Evolutionary conservation across 2,888 invertebrate species (phyloP).

Genomic region (Hirtodrosophila confusa): DNA sequence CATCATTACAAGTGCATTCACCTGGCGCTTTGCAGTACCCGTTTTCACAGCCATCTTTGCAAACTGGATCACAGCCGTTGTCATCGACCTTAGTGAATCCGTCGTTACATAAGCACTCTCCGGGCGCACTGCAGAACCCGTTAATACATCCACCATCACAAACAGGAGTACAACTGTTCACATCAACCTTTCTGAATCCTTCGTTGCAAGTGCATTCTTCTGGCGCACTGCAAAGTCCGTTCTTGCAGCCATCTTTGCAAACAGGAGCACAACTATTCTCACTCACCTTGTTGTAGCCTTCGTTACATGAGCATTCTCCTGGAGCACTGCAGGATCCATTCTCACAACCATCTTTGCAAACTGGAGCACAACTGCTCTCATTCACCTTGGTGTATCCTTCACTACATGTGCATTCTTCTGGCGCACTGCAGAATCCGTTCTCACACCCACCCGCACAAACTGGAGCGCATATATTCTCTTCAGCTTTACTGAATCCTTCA

Average conservation of each 20-base stretch:
- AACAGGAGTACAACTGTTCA: slow-evolving; percentile 8
- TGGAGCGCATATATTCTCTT: slow-evolving; percentile 11
- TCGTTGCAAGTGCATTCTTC: slow-evolving; percentile 25
- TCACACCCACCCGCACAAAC: slow-evolving; percentile 19
- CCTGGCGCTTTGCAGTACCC: too few species aligned
- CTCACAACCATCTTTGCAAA: slow-evolving; percentile 51
- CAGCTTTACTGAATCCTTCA: slow-evolving; percentile 12
- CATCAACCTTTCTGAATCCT: not conserved
- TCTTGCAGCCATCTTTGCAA: slow-evolving; percentile 45
- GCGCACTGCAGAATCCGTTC: slow-evolving; percentile 28
- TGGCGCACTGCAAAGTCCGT: slow-evolving; percentile 71
- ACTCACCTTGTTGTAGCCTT: slow-evolving; percentile 12
- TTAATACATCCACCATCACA: too few species aligned
- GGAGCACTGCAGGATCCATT: slow-evolving; percentile 41
- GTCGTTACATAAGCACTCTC: too few species aligned
- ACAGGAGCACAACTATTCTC: slow-evolving; percentile 39
- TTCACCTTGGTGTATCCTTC: slow-evolving; percentile 12
- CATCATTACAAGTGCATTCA: too few species aligned
- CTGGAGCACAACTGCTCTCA: slow-evolving; percentile 36
- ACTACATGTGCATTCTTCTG: slow-evolving; percentile 26
- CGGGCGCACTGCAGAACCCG: too few species aligned
- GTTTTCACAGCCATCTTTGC: too few species aligned
- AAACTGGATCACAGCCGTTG: too few species aligned
- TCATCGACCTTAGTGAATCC: too few species aligned
- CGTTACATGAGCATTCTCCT: slow-evolving; percentile 62